Conservation (phyloP, 2,113 vertebrate genomes). For the Rhinoptilus africanus region DNA sequence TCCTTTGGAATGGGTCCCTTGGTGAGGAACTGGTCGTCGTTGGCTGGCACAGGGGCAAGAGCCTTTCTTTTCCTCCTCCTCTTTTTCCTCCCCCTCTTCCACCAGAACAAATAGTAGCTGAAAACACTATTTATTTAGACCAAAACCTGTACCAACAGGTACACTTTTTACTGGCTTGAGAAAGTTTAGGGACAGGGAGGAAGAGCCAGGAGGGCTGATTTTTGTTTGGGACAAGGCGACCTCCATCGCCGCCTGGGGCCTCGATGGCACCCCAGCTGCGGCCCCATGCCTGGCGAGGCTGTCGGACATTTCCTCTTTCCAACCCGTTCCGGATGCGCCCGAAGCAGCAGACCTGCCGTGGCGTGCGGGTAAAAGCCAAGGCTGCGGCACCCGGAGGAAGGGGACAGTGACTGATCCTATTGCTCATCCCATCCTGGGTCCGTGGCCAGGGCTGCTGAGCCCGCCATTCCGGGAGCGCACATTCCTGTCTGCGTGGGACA, state of each 20-base stretch:
- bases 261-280: background rate
- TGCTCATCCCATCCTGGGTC: background rate
- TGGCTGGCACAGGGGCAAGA: background rate
- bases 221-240: background rate
- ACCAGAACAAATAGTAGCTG: background rate
- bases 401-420: background rate
- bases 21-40: fast-evolving
- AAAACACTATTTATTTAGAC: background rate
- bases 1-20: background rate
- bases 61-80: background rate
- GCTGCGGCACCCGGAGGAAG: too few relatives aligned
- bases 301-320: background rate
- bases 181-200: background rate
- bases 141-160: background rate
- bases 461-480: fast-evolving
- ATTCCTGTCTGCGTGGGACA: fast-evolving
- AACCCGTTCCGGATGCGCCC: background rate
- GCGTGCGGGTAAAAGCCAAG: background rate
- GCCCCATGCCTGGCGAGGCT: background rate
- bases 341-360: background rate
- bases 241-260: background rate
- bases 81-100: background rate
- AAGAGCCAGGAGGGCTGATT: background rate
- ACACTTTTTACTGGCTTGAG: background rate
- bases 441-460: fast-evolving